Conservation (phyloP, 1,140 invertebrate genomes). For the Solen grandis region DNA sequence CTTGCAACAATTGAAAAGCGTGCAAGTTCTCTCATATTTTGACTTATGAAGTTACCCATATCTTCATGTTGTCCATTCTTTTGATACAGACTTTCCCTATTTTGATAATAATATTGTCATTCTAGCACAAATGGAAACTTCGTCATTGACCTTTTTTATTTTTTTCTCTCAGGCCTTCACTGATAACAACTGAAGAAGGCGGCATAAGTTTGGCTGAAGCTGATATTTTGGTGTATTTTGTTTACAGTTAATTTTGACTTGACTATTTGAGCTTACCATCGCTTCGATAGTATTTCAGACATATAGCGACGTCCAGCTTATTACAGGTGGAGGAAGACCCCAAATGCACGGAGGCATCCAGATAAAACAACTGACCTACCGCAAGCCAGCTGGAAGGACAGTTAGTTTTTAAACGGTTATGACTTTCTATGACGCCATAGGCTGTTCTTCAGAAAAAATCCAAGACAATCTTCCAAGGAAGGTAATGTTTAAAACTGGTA, state of each 20-base stretch:
- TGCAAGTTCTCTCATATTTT: slow-evolving; percentile 59
- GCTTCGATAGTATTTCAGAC: too few species aligned
- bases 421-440: slow-evolving; percentile 55
- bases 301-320: too few species aligned
- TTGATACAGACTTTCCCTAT: slow-evolving; percentile 57
- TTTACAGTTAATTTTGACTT: too few species aligned
- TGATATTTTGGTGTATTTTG: too few species aligned
- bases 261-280: slow-evolving; percentile 6
- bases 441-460: slow-evolving; percentile 54
- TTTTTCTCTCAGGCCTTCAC: slow-evolving; percentile 50
- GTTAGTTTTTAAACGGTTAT: slow-evolving; percentile 55
- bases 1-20: slow-evolving; percentile 50
- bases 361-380: too few species aligned
- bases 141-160: slow-evolving; percentile 44
- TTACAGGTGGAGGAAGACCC: too few species aligned
- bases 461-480: slow-evolving; percentile 59
- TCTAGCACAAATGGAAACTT: slow-evolving; percentile 50
- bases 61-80: slow-evolving; percentile 58
- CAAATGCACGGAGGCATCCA: too few species aligned
- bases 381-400: too few species aligned
- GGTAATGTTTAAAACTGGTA: slow-evolving; percentile 7
- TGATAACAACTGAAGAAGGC: slow-evolving; percentile 19
- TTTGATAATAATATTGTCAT: slow-evolving; percentile 52
- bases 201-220: slow-evolving; percentile 40
- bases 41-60: slow-evolving; percentile 41